Percentiles rank a stretch among this genome's conserved stretches.
phyloP scores from a whole-genome alignment of 2,797 vertebrate species.

The Eleutherodactylus coqui region DNA sequence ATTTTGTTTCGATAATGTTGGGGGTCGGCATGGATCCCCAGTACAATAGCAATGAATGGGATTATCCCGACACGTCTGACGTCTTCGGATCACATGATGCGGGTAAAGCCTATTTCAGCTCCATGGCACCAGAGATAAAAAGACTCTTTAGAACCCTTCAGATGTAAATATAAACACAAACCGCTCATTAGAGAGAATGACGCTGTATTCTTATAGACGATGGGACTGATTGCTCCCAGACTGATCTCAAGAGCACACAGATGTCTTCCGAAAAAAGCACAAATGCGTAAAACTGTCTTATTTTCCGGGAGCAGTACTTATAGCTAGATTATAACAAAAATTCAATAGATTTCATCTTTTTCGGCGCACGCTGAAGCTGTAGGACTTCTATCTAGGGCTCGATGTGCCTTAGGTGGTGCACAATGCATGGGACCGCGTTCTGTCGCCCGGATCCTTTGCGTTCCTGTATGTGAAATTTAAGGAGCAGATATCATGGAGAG shows the following conservation, averaged over 20 bases:
- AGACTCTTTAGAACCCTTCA: slow-evolving; percentile 19
- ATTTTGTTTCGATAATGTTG: neutral
- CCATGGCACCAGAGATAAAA: slow-evolving; percentile 21
- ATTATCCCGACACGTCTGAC: slow-evolving; percentile 31
- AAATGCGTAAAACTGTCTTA: slow-evolving; percentile 1
- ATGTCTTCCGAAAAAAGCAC: slow-evolving; percentile 37
- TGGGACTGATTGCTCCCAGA: slow-evolving; percentile 21
- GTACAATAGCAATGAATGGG: slow-evolving; percentile 21
- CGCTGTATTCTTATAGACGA: slow-evolving; percentile 21
- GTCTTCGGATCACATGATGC: neutral
- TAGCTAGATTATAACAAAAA: neutral
- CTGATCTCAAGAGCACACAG: slow-evolving; percentile 36
- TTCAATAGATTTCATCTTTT: neutral
- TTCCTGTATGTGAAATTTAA: too few species aligned
- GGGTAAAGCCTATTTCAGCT: slow-evolving; percentile 25
- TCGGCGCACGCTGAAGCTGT: neutral
- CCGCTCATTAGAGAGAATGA: slow-evolving; percentile 35
- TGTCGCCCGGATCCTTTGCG: neutral
- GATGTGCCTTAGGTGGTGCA: neutral
- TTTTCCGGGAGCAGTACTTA: neutral
- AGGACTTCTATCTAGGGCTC: neutral
- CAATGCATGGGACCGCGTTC: neutral
- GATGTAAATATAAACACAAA: slow-evolving; percentile 42
- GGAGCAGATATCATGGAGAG: too few species aligned
- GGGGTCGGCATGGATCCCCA: neutral